A percentile compares a stretch with the other conserved stretches of the same genome.
Evolutionary conservation across 2,113 vertebrate genomes (phyloP).

Genomic region (Cathartes aura): DNA sequence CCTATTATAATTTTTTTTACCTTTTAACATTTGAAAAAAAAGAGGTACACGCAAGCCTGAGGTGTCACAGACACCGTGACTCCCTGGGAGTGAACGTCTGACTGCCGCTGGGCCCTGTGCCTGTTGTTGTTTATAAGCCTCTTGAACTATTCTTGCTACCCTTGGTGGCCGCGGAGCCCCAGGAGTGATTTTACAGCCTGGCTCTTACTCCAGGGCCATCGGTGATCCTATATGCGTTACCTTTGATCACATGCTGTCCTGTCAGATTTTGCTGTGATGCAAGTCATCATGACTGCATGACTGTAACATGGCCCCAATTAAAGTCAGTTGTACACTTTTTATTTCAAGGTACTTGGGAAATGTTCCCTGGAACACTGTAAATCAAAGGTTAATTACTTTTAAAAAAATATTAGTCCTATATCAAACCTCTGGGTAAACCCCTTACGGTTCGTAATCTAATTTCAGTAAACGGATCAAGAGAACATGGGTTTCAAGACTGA

Average conservation of each 20-base stretch:
- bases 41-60: neutral
- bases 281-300: conserved; percentile 46
- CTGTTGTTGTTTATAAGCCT: conserved; percentile 44
- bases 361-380: conserved; percentile 69
- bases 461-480: conserved; percentile 72
- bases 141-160: conserved; percentile 40
- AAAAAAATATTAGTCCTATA: conserved; percentile 69
- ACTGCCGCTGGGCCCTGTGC: neutral
- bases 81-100: neutral
- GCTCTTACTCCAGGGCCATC: neutral
- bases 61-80: neutral
- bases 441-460: conserved; percentile 63
- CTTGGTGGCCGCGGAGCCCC: neutral
- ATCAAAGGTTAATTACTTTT: conserved; percentile 78
- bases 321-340: conserved; percentile 62
- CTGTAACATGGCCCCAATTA: conserved; percentile 68
- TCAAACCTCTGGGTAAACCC: conserved; percentile 71
- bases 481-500: conserved; percentile 48
- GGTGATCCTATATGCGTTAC: conserved; percentile 41
- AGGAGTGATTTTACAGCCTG: neutral
- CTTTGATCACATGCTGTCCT: conserved; percentile 68
- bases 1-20: neutral
- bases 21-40: neutral
- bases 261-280: conserved; percentile 70
- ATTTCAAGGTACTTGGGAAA: conserved; percentile 74